phyloP scores from a whole-genome alignment of 2,888 invertebrate species.

The Piscicola geometra region DNA sequence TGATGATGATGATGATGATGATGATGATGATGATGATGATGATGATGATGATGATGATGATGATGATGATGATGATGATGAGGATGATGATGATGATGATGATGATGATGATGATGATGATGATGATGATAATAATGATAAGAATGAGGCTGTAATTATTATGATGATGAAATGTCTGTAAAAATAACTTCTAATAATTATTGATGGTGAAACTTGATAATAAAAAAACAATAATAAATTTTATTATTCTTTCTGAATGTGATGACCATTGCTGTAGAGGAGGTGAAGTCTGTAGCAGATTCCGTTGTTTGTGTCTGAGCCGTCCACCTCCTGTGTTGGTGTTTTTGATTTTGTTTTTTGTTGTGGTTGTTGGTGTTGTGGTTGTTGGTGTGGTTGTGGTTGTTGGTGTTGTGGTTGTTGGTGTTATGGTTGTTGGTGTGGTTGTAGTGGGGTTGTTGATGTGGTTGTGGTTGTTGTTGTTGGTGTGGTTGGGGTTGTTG shows the following conservation, averaged over 20 bases:
- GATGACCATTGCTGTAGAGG: conserved; percentile 89
- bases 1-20: conserved; percentile 23
- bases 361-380: not conserved
- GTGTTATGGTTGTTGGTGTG: no score
- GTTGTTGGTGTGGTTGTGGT: no score
- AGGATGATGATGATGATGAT: not conserved
- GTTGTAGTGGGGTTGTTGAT: no score
- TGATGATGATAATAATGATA: not conserved
- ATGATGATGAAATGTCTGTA: not conserved
- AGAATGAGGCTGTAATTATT: not conserved
- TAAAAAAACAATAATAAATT: not conserved
- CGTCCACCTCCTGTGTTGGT: conserved; percentile 80
- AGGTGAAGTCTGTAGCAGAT: conserved; percentile 95
- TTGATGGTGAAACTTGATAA: not conserved
- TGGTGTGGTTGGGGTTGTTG: no score
- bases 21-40: conserved; percentile 22
- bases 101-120: not conserved
- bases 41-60: conserved; percentile 1
- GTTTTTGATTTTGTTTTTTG: not conserved
- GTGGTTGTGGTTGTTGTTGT: not conserved
- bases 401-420: no score
- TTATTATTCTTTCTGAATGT: no score
- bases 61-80: conserved; percentile 15
- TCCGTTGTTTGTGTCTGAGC: conserved; percentile 96
- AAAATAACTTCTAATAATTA: not conserved